Percentiles rank a stretch among this genome's conserved stretches.
These are phyloP conservation scores for Laticauda laticaudata DNA, from an alignment of 2,113 vertebrate species.

Conservation along the genomic window DNA sequence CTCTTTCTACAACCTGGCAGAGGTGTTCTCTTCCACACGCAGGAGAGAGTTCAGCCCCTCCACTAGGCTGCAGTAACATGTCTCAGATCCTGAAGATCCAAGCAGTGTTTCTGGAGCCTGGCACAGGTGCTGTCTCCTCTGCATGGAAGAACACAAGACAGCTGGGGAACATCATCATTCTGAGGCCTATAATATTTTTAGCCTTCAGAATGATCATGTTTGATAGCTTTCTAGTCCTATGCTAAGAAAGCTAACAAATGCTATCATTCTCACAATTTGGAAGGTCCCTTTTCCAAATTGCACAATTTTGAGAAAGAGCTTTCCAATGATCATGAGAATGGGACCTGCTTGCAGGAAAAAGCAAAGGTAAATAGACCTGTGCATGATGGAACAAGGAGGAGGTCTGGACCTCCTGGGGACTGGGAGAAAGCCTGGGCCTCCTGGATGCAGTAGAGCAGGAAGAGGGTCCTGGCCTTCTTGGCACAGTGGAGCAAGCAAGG, in stretches of 20 bases:
- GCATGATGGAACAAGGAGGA: neutral
- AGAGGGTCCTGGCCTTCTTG: neutral
- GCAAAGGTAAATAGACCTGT: neutral
- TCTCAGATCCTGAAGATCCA: too few relatives aligned
- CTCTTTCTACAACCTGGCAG: too few relatives aligned
- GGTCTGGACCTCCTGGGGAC: too few relatives aligned
- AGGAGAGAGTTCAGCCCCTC: too few relatives aligned
- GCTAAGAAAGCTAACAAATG: neutral
- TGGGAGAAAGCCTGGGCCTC: neutral
- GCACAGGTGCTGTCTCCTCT: too few relatives aligned
- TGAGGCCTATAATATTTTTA: neutral
- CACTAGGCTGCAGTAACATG: too few relatives aligned
- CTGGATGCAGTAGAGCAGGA: neutral
- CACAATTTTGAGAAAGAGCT: too few relatives aligned
- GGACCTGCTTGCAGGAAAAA: neutral
- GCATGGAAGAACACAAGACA: neutral
- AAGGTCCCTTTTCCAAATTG: too few relatives aligned
- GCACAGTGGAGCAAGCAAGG: neutral
- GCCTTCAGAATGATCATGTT: neutral
- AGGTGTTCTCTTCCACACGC: too few relatives aligned
- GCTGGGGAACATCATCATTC: neutral
- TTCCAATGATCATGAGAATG: neutral
- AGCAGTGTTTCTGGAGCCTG: neutral
- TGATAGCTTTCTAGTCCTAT: neutral
- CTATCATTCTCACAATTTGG: neutral